Base-by-base conservation (phyloP, 2,797 vertebrate species). In the Labroides dimidiatus region DNA sequence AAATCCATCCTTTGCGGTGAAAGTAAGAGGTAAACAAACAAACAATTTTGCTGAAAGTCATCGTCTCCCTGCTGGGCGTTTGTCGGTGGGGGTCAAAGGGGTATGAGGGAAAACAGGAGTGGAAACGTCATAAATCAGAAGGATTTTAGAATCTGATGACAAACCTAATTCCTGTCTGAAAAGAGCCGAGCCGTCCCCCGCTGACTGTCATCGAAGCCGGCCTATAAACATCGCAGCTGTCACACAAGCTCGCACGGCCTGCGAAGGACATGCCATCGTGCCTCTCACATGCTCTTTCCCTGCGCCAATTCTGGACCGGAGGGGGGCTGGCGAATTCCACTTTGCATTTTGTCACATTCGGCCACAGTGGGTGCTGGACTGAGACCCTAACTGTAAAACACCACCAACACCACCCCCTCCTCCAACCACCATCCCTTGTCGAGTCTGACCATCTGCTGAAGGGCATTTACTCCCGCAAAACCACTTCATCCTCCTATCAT, bases 181-280 rank as follows among this genome's bases (percentile, higher is more conserved):
- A 94, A 95, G 91, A 94, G 89, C 92, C 90, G 90, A 92, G 80
- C 81, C 83, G 69, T 81, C 85, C 91, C 89, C 93, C 91, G 92
- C 90, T 86, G 93, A 96, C 91, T 96, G 94, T 97, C 95, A 96
- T 95, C 90, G 87, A 95, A 96, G 92, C 91, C 12, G 84, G 91
- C 89, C 93, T 94, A 95, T 96, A 95, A 96, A 97, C 96, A 95
- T 96, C 87, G 95, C 95, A 97, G 95, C 95, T 97, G 95, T 96
- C 95, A 96, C 86, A 90, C 92, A 93, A 90, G 72, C 90, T 89
- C 76, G 91, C 69, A 39, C 2, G 91, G 90, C 90, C 91, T 78
- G 90, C 87, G 91, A 93, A 94, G 95, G 92, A 95, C 95, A 94
- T 96, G 92, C 94, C 95, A 94, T 92, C 90, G 84, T 80, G 84